Base-by-base conservation (phyloP, 2,888 invertebrate species). In the Pyrrhosoma nymphula region DNA sequence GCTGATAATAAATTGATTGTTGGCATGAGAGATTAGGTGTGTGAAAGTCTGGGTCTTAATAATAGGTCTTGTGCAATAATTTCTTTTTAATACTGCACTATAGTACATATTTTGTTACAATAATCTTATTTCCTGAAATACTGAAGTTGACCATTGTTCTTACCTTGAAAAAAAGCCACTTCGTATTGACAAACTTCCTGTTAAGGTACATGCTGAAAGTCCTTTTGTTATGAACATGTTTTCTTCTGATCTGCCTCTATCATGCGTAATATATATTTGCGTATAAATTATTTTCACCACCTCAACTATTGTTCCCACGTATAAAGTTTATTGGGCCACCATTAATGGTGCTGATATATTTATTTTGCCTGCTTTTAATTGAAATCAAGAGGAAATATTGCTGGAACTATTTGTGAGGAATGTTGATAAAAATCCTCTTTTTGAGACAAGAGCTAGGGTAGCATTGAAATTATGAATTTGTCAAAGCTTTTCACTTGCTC, bases 51-150 rank as follows among this genome's bases (percentile, higher is more conserved):
- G 93, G 93, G 30, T 26, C 23, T 93, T 47, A 93, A 93, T 47
- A 60, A 60, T 60, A 60, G 30, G 93, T 93, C 93, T 69, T 93
- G 93, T 93, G 93, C 93, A 93, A 93, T 93, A 93, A 93, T 93
- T 93, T 93, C n/a, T n/a, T 93, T 93, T 93, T 93, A 69, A 93
- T 69, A 30, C n/a, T 39, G 93, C 93, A 39, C 69, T 69, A 75
- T 55, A 93, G 47, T 91, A 26, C 63, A 69, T 39, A 69, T 93
- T 93, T 93, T 75, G 91, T 91, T 93, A 47, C 26, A 93, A 82
- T 35, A 10, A 82, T 69, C n/a, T 69, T 82, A 16, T 30, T 82
- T 82, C 35, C 18, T 30, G 26, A 35, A n/a, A 35, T 82, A 4
- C 30, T 82, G 82, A 16, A 82, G 82, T 82, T 30, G 35, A 82